Evolutionary conservation across 2,888 invertebrate genomes (phyloP), one percentile per base, ranked within the genome.

Genomic region (Therioaphis trifolii): DNA sequence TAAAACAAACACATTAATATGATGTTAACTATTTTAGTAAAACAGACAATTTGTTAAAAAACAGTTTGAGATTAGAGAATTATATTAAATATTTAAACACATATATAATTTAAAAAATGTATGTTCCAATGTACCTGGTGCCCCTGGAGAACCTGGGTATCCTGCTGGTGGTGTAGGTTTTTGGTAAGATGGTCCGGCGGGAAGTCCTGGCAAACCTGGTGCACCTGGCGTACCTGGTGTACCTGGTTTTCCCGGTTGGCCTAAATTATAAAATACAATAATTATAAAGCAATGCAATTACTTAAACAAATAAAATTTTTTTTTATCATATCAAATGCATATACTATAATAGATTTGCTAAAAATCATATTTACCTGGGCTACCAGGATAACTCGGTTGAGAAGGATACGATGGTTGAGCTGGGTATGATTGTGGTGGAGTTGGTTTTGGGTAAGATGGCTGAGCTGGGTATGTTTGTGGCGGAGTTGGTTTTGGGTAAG

Each of bases 71-170:
- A n/a, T n/a, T n/a, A n/a, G n/a, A n/a, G n/a, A n/a, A n/a, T n/a
- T n/a, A n/a, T n/a, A n/a, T n/a, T n/a, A n/a, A n/a, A n/a, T n/a
- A 49, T 18, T 3, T 15, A 2, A 18, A 18, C 15, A 18, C 4
- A 18, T 49, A 18, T 18, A 15, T 49, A 49, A 4, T 18, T 18
- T 24, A n/a, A 12, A 24, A 49, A 29, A 21, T 21, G 1, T 52
- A 0, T 35, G 5, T 29, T 43, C n/a, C 4, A 27, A 49, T 14
- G 29, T 52, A 55, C 86, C 86, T 72, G 86, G 85, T 77, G 61
- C 79, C 12, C 85, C 85, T 72, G 85, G 90, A 89, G 29, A 90
- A 90, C 71, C 90, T 90, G 84, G 90, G 89, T 84, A 90, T 29
- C 86, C 86, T 29, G 86, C 86, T 58, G 87, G 87, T 9, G 87